Conservation (phyloP, 2,113 vertebrate genomes). For the Archilochus colubris region DNA sequence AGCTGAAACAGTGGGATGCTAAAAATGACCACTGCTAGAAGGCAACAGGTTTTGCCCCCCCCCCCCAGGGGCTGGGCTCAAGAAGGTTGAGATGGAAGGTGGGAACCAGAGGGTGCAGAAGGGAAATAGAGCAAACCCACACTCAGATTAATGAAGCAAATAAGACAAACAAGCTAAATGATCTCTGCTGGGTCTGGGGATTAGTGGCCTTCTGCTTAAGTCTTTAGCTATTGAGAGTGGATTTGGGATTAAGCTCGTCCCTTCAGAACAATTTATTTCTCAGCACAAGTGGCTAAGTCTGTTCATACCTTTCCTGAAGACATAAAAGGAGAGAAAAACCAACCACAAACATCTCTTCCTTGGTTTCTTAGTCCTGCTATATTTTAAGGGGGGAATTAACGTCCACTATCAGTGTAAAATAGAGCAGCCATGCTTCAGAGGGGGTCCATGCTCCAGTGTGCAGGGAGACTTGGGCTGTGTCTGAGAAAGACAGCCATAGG, state of each 20-base stretch:
- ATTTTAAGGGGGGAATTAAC: background rate
- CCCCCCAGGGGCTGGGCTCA: background rate
- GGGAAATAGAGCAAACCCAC: background rate
- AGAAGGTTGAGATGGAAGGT: background rate
- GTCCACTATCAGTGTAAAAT: background rate
- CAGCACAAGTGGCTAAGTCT: background rate
- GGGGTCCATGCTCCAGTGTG: rapidly evolving
- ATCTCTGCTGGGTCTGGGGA: conserved; percentile 28
- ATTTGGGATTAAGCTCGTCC: conserved; percentile 60
- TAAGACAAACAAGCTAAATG: conserved; percentile 43
- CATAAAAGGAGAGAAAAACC: background rate
- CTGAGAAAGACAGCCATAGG: background rate
- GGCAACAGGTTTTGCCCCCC: background rate
- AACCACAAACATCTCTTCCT: background rate
- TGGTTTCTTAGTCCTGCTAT: background rate
- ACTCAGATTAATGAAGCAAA: conserved; percentile 24
- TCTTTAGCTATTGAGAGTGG: conserved; percentile 28
- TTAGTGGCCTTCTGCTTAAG: conserved; percentile 59
- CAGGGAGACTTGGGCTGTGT: background rate
- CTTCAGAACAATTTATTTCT: conserved; percentile 50
- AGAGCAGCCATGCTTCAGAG: background rate
- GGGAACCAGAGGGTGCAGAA: background rate
- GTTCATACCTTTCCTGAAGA: background rate
- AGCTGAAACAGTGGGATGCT: background rate
- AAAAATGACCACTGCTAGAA: background rate